A percentile compares a stretch with the other conserved stretches of the same genome.
Evolutionary conservation across 2,113 vertebrate genomes (phyloP).

Genomic region (Aviceda subcristata): DNA sequence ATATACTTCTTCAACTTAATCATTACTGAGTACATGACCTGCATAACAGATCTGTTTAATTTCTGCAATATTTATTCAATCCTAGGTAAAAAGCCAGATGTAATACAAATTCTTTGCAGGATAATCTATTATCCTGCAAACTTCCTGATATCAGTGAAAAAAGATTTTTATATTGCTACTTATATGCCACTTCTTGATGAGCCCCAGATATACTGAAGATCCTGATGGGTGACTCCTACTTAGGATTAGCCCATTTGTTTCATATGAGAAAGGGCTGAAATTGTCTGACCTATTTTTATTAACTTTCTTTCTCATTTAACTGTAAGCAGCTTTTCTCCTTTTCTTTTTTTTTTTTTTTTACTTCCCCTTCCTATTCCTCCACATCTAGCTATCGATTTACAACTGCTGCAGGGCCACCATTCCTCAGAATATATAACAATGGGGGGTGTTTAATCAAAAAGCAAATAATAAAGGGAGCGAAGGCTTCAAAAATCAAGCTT

Average conservation of each 20-base stretch:
- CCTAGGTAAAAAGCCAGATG: not conserved
- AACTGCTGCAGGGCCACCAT: not conserved
- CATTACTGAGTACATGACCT: not conserved
- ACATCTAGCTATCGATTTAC: not conserved
- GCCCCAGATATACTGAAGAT: not conserved
- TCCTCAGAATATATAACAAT: conserved; percentile 22
- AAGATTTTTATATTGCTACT: not conserved
- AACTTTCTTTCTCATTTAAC: not conserved
- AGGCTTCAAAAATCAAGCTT: conserved; percentile 44
- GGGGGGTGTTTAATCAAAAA: conserved; percentile 41
- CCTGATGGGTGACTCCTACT: not conserved
- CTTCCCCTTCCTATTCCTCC: not conserved
- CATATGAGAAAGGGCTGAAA: not conserved
- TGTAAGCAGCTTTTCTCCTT: not conserved
- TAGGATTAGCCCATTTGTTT: conserved; percentile 32
- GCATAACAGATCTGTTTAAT: not conserved
- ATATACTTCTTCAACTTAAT: not conserved
- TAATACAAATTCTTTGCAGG: not conserved
- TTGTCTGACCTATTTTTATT: conserved; percentile 39
- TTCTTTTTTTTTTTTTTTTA: not conserved
- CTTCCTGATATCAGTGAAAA: not conserved
- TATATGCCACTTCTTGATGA: not conserved
- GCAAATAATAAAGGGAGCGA: conserved; percentile 1
- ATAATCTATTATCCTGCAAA: not conserved
- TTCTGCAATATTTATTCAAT: not conserved